Percentiles rank a stretch among this genome's conserved stretches.
Evolutionary conservation across 2,113 vertebrate species (phyloP).

Genomic region (Nothoprocta perdicaria): DNA sequence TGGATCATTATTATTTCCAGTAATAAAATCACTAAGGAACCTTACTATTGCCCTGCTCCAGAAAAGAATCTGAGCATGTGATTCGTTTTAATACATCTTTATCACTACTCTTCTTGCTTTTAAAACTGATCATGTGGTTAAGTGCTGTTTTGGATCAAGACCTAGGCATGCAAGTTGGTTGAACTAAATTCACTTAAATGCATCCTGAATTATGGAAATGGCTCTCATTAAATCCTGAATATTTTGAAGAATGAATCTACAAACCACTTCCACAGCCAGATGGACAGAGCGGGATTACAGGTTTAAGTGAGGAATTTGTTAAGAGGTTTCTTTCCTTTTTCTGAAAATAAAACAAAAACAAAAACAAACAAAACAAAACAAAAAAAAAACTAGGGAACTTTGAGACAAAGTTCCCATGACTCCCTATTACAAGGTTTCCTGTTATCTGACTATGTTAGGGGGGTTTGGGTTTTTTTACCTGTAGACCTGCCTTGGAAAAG

Average conservation of each 20-base stretch:
- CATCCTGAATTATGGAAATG: not conserved
- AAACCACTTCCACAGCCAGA: not conserved
- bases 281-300: not conserved
- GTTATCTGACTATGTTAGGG: conserved; percentile 27
- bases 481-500: not conserved
- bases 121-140: not conserved
- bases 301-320: not conserved
- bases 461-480: not conserved
- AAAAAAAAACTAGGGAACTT: not conserved
- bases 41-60: not conserved
- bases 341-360: not conserved
- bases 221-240: not conserved
- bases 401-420: conserved; percentile 28
- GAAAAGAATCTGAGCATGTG: not conserved
- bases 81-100: conserved; percentile 7
- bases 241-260: not conserved
- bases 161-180: not conserved
- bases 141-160: not conserved
- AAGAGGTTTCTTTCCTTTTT: not conserved
- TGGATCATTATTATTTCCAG: not conserved
- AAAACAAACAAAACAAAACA: not conserved
- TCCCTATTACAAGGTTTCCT: not conserved
- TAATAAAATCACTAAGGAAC: not conserved
- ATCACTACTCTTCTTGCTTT: not conserved
- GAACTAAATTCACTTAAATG: not conserved